Evolutionary conservation across 2,113 vertebrate genomes (phyloP), one percentile per base, ranked within the genome.

Genomic region (Aptenodytes forsteri): DNA sequence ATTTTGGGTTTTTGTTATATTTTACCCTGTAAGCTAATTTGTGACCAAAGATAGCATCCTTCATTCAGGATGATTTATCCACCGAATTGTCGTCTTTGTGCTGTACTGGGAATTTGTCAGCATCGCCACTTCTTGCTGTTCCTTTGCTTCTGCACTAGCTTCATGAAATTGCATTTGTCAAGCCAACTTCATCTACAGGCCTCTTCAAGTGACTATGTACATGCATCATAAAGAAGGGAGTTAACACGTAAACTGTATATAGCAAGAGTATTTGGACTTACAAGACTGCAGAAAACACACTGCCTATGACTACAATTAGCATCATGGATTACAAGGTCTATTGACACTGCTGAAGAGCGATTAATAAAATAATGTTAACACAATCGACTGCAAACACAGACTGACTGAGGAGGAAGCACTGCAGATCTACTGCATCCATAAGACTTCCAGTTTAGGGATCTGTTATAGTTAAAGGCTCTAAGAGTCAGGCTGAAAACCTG

Each of bases 21-120:
- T 93, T 92, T 95, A 97, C 93, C 98, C 97, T 78, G 80, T 98
- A 97, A 98, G 97, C 98, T 98, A 97, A 98, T 98, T 98, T 98
- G 99, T 99, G 99, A 99, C 99, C 99, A 99, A 99, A 99, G 99
- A 99, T 98, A 97, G 98, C 98, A 95, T 97, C 98, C 97, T 97
- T 97, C 96, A 76, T 91, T 97, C 83, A 17, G 94, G 98, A 97
- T 98, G 97, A 92, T 97, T 96, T 97, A 95, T 94, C 97, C 96
- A 95, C 85, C 91, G 64, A 77, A 83, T 69, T 73, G 91, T 96
- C 92, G 93, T 97, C 96, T 97, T 95, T 85, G 94, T 97, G 98
- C 96, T 83, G 77, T 50, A 67, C 92, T 87, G 97, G 97, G 94
- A 83, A 90, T 87, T 32, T 94, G 84, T 91, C 86, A 47, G 83